Percentiles rank a stretch among this genome's conserved stretches.
Evolutionary conservation across 2,797 vertebrate genomes (phyloP).

Genomic region (Hephaestus fuliginosus): DNA sequence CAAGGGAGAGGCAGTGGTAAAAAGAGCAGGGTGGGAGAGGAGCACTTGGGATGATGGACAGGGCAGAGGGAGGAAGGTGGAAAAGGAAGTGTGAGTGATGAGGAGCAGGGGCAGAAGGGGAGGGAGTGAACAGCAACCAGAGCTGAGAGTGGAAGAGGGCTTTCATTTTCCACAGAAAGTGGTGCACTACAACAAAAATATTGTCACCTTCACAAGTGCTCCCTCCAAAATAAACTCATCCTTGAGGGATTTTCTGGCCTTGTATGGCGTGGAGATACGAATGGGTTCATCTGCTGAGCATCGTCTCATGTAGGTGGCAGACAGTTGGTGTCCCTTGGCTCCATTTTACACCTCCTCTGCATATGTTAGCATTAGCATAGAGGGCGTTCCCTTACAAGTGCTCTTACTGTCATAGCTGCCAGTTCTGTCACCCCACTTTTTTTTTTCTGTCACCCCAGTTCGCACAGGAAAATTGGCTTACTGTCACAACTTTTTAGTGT

Average conservation of each 20-base stretch:
- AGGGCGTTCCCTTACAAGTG: conserved; percentile 48
- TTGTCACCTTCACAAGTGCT: conserved; percentile 1
- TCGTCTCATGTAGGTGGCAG: conserved; percentile 12
- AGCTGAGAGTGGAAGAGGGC: neutral
- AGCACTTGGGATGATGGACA: conserved; percentile 53
- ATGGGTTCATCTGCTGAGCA: conserved; percentile 7
- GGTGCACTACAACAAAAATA: neutral
- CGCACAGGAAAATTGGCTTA: conserved; percentile 18
- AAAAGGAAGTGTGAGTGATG: conserved; percentile 43
- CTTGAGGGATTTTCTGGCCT: neutral
- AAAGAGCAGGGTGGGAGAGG: conserved; percentile 23
- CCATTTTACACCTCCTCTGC: conserved; percentile 41
- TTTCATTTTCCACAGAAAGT: conserved; percentile 28
- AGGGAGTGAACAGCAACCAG: neutral
- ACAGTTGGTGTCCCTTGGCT: conserved; percentile 52
- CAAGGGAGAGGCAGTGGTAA: conserved; percentile 42
- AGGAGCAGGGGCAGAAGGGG: neutral
- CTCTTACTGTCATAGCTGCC: conserved; percentile 53
- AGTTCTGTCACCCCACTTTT: conserved; percentile 48
- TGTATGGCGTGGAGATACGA: neutral
- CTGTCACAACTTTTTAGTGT: conserved; percentile 50
- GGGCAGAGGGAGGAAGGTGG: conserved; percentile 20
- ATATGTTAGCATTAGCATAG: conserved; percentile 51
- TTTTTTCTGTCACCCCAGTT: conserved; percentile 21
- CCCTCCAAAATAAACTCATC: neutral